Percentiles rank a stretch among this genome's conserved stretches.
Conservation (phyloP, 1,140 invertebrate species). For the Heliconius hermathena region DNA sequence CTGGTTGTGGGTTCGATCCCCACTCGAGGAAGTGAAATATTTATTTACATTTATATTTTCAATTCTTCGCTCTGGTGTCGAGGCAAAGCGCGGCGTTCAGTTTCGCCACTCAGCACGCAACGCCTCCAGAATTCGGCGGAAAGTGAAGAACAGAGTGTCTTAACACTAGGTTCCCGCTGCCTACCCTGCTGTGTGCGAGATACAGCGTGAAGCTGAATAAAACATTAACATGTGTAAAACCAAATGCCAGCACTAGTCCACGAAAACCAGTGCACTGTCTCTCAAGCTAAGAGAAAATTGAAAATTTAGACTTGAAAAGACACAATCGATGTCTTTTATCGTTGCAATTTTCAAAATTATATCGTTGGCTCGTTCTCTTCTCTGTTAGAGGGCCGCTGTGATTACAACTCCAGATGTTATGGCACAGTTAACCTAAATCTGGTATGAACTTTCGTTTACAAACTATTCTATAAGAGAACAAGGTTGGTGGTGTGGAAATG, state of each 20-base stretch:
- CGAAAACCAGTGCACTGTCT: neutral
- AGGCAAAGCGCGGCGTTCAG: too few species aligned
- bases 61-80: too few species aligned
- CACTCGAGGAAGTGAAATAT: too few species aligned
- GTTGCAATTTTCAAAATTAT: slow-evolving; percentile 39
- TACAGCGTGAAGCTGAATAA: too few species aligned
- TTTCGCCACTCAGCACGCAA: too few species aligned
- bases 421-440: slow-evolving; percentile 51
- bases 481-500: slow-evolving; percentile 30
- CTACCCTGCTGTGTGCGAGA: too few species aligned
- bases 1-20: too few species aligned
- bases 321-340: slow-evolving; percentile 32
- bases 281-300: slow-evolving; percentile 18
- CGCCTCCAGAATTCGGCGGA: too few species aligned
- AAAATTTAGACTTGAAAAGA: slow-evolving; percentile 25
- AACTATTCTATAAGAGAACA: slow-evolving; percentile 45
- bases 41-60: too few species aligned
- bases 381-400: slow-evolving; percentile 37
- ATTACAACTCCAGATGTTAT: slow-evolving; percentile 50
- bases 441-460: slow-evolving; percentile 41
- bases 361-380: slow-evolving; percentile 23
- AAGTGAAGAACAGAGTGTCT: too few species aligned
- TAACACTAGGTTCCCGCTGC: too few species aligned
- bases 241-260: neutral
- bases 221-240: neutral